A percentile compares a stretch with the other conserved stretches of the same genome.
Conservation (phyloP, 2,113 vertebrate genomes). For the Dendrocopos noguchii region DNA sequence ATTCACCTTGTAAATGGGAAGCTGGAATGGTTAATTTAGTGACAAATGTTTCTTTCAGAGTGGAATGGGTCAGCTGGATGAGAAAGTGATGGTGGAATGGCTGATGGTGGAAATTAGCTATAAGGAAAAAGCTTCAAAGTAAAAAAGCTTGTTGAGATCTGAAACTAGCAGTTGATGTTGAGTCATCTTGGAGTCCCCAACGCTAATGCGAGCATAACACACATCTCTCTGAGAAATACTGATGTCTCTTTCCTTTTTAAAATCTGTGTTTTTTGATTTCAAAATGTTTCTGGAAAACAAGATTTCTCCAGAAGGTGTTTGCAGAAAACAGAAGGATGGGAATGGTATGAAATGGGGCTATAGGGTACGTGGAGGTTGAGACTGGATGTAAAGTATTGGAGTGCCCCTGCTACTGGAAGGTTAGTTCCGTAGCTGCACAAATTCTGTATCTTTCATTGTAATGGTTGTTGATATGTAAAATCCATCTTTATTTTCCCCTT, state of each 20-base stretch:
- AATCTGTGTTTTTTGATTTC: background rate
- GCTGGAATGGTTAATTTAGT: background rate
- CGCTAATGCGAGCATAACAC: background rate
- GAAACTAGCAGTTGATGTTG: background rate
- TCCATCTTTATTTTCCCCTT: background rate
- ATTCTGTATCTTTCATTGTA: background rate
- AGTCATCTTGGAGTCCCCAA: background rate
- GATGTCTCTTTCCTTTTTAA: background rate
- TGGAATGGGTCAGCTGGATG: background rate
- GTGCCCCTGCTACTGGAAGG: background rate
- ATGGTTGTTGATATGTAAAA: background rate
- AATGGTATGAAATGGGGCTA: background rate
- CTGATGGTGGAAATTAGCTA: background rate
- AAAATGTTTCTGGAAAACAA: background rate
- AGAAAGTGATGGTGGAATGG: background rate
- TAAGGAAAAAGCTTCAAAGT: background rate
- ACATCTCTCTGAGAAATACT: background rate
- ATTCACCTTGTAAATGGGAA: background rate
- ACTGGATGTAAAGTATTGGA: background rate
- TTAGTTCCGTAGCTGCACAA: background rate
- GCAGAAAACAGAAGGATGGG: background rate
- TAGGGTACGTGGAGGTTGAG: background rate
- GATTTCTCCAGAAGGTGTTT: background rate
- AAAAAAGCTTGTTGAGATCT: background rate
- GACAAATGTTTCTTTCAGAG: background rate